phyloP scores from a whole-genome alignment of 2,797 vertebrate species.

The Artibeus jamaicensis region DNA sequence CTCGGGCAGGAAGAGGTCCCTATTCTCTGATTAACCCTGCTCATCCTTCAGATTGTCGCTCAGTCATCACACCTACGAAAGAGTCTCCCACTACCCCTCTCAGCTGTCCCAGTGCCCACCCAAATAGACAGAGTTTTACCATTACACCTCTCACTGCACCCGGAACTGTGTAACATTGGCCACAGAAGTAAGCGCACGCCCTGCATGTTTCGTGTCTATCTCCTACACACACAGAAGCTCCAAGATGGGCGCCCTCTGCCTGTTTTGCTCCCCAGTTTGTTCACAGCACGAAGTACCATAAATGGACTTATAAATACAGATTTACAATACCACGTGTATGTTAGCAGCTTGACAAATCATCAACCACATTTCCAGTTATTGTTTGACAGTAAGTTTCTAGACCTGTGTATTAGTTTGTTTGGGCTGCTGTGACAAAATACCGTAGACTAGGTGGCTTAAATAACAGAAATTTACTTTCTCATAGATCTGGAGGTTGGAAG shows the following conservation, averaged over 20 bases:
- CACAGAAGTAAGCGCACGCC: not conserved
- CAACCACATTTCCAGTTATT: not conserved
- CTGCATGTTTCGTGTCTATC: not conserved
- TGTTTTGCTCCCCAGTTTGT: not conserved
- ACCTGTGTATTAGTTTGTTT: not conserved
- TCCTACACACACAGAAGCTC: not conserved
- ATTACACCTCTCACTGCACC: not conserved
- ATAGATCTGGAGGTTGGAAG: not conserved
- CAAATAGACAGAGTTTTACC: not conserved
- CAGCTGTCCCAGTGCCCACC: not conserved
- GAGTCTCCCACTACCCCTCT: not conserved
- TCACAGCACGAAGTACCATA: not conserved
- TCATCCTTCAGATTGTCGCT: not conserved
- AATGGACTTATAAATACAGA: not conserved
- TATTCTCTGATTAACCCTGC: not conserved
- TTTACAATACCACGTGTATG: not conserved
- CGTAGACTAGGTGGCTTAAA: not conserved
- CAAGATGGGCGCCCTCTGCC: not conserved
- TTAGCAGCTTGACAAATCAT: not conserved
- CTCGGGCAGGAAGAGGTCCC: not conserved
- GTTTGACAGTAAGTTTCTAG: not conserved
- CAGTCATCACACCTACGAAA: not conserved
- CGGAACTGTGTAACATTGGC: not conserved
- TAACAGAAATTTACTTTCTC: not conserved
- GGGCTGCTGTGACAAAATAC: not conserved